phyloP scores from a whole-genome alignment of 2,113 vertebrate genomes.

The Lampris incognitus region DNA sequence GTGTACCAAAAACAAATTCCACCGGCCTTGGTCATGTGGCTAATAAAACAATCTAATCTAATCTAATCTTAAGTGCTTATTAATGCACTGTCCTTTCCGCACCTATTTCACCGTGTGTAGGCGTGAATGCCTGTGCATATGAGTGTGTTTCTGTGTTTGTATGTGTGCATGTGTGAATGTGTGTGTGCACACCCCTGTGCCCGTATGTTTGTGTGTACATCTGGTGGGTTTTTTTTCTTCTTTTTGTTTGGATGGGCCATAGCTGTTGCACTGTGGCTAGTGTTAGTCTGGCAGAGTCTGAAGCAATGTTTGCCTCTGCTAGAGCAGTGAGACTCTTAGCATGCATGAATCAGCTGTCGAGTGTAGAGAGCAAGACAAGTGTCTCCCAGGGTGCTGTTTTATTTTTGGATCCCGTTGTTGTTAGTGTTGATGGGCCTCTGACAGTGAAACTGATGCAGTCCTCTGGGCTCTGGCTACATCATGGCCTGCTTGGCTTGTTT shows the following conservation, averaged over 20 bases:
- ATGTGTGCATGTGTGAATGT: not conserved
- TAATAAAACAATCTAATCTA: not conserved
- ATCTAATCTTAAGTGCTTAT: constrained; percentile 4
- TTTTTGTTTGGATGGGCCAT: not conserved
- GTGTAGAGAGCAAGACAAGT: constrained; percentile 61
- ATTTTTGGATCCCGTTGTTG: constrained; percentile 72
- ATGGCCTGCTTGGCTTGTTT: constrained; percentile 27
- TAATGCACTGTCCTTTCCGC: not conserved
- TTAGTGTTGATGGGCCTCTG: constrained; percentile 63
- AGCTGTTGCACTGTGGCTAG: constrained; percentile 20
- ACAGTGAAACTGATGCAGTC: constrained; percentile 67
- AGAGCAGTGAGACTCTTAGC: constrained; percentile 34
- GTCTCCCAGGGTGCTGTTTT: constrained; percentile 73
- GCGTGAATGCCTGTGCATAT: not conserved
- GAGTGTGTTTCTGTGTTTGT: not conserved
- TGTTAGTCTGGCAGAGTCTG: constrained; percentile 29
- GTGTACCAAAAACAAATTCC: no score
- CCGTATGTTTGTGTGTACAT: not conserved
- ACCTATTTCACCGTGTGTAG: constrained; percentile 9
- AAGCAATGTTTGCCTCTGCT: constrained; percentile 33
- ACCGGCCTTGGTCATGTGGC: no score
- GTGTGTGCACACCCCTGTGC: not conserved
- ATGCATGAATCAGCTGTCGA: constrained; percentile 65
- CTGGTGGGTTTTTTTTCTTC: no score
- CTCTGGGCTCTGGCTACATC: constrained; percentile 54